A percentile compares a stretch with the other conserved stretches of the same genome.
phyloP scores from a whole-genome alignment of 2,797 vertebrate species.

The Alectoris magna region DNA sequence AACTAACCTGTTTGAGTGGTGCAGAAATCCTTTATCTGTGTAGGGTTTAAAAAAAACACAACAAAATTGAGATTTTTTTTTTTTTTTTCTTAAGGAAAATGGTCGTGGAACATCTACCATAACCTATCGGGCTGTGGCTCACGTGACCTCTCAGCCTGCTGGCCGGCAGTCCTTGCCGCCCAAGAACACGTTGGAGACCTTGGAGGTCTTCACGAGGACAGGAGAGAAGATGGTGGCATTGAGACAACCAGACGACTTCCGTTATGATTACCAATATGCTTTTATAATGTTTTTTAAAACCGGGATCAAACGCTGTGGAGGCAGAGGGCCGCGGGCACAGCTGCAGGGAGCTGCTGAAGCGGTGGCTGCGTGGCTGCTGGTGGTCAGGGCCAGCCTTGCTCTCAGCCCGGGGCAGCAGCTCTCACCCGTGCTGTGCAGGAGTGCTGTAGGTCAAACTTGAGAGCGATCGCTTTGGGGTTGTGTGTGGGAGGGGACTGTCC shows the following conservation, averaged over 20 bases:
- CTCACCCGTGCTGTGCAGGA: not conserved
- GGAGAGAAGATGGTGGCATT: conserved; percentile 5
- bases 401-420: not conserved
- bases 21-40: conserved; percentile 79
- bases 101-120: conserved; percentile 77
- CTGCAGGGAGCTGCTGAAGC: not conserved
- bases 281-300: conserved; percentile 22
- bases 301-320: conserved; percentile 69
- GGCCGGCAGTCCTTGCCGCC: conserved; percentile 68
- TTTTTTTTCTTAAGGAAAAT: conserved; percentile 70
- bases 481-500: conserved; percentile 41
- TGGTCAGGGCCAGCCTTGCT: not conserved
- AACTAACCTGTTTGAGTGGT: conserved; percentile 76
- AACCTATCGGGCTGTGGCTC: conserved; percentile 68
- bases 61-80: conserved; percentile 77
- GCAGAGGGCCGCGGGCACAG: conserved; percentile 49
- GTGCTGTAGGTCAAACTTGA: conserved; percentile 34
- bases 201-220: conserved; percentile 32
- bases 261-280: not conserved
- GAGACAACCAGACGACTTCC: conserved; percentile 29
- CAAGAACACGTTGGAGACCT: conserved; percentile 43
- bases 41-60: conserved; percentile 71
- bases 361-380: conserved; percentile 43
- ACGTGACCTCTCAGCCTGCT: conserved; percentile 57
- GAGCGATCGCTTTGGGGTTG: conserved; percentile 45